Percentiles rank a stretch among this genome's conserved stretches.
Conservation (phyloP, 2,797 vertebrate genomes). For the Sebastes trivittatus region DNA sequence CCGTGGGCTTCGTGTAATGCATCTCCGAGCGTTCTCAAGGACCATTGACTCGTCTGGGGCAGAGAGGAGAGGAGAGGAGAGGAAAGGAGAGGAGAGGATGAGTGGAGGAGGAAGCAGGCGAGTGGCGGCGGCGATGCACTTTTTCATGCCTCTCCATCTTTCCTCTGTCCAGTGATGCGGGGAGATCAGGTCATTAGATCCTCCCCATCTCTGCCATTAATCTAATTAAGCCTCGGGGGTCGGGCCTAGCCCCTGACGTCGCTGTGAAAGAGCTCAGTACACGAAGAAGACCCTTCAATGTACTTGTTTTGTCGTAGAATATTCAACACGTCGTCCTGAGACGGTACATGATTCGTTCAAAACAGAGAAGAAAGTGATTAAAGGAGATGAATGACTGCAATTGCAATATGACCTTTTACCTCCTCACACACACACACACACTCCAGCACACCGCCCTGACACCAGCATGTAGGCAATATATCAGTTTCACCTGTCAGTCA, state of each 20-base stretch:
- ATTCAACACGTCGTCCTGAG: background rate
- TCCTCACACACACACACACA: background rate
- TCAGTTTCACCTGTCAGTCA: slow-evolving; percentile 13
- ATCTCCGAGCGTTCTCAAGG: slow-evolving; percentile 23
- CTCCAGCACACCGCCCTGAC: background rate
- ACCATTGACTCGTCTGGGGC: slow-evolving; percentile 48
- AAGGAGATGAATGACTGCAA: background rate
- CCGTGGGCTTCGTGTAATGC: slow-evolving; percentile 22
- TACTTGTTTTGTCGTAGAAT: background rate
- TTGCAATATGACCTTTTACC: background rate
- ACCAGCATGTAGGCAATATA: background rate
- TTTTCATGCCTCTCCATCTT: slow-evolving; percentile 32
- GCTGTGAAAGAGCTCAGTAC: background rate
- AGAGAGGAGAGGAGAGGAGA: slow-evolving; percentile 1
- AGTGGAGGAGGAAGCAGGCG: slow-evolving; percentile 1
- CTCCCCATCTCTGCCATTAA: slow-evolving; percentile 39
- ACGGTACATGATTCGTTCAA: background rate
- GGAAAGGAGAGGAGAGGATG: slow-evolving; percentile 7
- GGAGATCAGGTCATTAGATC: slow-evolving; percentile 49
- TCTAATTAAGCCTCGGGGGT: slow-evolving; percentile 43
- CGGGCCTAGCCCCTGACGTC: background rate
- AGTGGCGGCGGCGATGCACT: background rate
- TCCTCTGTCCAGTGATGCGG: slow-evolving; percentile 25
- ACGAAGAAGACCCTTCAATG: background rate
- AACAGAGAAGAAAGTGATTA: background rate